phyloP scores from a whole-genome alignment of 2,113 vertebrate species.

The Numida meleagris region DNA sequence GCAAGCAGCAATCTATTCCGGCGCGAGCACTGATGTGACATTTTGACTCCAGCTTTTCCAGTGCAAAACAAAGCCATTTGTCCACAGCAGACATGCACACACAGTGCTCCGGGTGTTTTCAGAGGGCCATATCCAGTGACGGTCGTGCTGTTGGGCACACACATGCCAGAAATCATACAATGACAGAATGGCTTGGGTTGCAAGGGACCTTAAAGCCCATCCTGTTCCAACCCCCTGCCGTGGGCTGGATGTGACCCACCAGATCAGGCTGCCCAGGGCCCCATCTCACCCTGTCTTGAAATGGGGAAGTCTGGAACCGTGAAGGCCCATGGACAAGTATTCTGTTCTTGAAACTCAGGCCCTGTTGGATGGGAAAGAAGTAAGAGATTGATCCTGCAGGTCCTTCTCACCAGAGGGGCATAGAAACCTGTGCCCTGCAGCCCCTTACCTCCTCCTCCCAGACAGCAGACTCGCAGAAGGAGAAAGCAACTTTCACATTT shows the following conservation, averaged over 20 bases:
- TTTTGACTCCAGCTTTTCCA: constrained; percentile 43
- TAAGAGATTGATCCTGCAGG: not conserved
- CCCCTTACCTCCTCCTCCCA: not conserved
- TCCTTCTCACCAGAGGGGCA: not conserved
- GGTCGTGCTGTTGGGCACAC: not conserved
- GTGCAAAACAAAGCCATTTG: constrained; percentile 40
- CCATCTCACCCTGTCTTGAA: no score
- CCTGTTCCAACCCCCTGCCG: no score
- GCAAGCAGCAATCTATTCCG: constrained; percentile 15
- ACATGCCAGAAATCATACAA: not conserved
- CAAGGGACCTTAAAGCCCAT: no score
- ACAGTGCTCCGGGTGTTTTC: not conserved
- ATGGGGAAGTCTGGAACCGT: not conserved
- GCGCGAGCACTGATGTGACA: not conserved
- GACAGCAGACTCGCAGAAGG: not conserved
- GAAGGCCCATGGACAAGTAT: not conserved
- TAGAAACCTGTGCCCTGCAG: not conserved
- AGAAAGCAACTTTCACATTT: not conserved
- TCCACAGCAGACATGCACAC: not conserved
- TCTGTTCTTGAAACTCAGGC: not conserved
- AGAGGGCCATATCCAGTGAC: not conserved
- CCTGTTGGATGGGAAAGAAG: not conserved
- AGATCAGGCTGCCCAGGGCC: no score
- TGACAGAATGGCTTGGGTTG: no score
- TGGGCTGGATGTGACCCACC: no score